A percentile compares a stretch with the other conserved stretches of the same genome.
Evolutionary conservation across 2,797 vertebrate species (phyloP).

Genomic region (Pygocentrus nattereri): DNA sequence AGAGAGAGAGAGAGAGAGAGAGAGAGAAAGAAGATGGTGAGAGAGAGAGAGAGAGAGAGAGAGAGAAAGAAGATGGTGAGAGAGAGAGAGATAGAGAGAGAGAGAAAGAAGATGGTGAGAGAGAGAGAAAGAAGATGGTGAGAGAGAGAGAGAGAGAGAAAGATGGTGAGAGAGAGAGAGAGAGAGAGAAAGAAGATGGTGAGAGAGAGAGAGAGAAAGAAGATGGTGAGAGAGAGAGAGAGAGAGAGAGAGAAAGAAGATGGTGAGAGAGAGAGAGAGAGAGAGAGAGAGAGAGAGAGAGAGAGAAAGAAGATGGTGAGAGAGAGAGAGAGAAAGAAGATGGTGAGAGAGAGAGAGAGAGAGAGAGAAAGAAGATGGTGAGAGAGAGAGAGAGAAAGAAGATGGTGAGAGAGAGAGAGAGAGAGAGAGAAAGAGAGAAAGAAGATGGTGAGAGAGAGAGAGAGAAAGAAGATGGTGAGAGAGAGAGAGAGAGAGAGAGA

Average conservation of each 20-base stretch:
- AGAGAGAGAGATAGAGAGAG: background rate
- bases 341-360: constrained; percentile 26
- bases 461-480: too few relatives aligned
- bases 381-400: too few relatives aligned
- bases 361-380: constrained; percentile 30
- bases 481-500: background rate
- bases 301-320: constrained; percentile 18
- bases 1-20: background rate
- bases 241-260: too few relatives aligned
- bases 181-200: too few relatives aligned
- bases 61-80: constrained; percentile 2
- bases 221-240: too few relatives aligned
- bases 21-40: background rate
- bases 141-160: background rate
- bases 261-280: background rate
- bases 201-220: too few relatives aligned
- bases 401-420: background rate
- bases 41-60: background rate
- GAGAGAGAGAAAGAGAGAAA: background rate
- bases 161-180: constrained; percentile 24
- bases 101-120: constrained; percentile 16
- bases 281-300: background rate
- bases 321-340: too few relatives aligned
- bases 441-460: constrained; percentile 6
- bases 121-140: background rate